Evolutionary conservation across 2,113 vertebrate species (phyloP).

Genomic region (Hipposideros armiger): DNA sequence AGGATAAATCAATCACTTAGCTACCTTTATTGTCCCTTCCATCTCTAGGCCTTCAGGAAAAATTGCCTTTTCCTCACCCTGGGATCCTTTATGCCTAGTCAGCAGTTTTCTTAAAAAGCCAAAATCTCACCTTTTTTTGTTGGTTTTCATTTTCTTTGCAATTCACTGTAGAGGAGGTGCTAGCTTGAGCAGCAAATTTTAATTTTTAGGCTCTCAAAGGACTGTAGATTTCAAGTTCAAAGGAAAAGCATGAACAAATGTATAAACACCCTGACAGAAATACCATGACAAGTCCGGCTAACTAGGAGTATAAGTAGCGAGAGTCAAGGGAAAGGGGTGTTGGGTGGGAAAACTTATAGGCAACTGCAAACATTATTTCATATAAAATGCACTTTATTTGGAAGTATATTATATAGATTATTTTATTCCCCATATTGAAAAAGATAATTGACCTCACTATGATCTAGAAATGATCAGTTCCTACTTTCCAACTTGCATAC

Average conservation of each 20-base stretch:
- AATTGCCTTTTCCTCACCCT: background rate
- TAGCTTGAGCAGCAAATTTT: background rate
- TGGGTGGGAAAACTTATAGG: background rate
- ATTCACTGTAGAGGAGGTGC: background rate
- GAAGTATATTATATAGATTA: background rate
- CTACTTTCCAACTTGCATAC: background rate
- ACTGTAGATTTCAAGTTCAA: background rate
- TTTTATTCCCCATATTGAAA: slow-evolving; percentile 13
- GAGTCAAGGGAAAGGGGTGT: background rate
- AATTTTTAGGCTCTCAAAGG: slow-evolving; percentile 24
- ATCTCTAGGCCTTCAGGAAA: background rate
- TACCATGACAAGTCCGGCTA: background rate
- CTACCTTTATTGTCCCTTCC: background rate
- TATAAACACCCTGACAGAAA: background rate
- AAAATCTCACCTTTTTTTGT: background rate
- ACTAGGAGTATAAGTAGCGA: background rate
- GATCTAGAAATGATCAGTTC: background rate
- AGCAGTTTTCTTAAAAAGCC: background rate
- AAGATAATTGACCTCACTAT: slow-evolving; percentile 17
- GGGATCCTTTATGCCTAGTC: background rate
- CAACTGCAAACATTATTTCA: background rate
- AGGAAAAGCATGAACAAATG: background rate
- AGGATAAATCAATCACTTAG: background rate
- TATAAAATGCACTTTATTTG: background rate
- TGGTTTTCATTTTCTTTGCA: slow-evolving; percentile 34